Evolutionary conservation across 2,113 vertebrate genomes (phyloP), one percentile per base, ranked within the genome.

Genomic region (Chrysochloris asiatica): DNA sequence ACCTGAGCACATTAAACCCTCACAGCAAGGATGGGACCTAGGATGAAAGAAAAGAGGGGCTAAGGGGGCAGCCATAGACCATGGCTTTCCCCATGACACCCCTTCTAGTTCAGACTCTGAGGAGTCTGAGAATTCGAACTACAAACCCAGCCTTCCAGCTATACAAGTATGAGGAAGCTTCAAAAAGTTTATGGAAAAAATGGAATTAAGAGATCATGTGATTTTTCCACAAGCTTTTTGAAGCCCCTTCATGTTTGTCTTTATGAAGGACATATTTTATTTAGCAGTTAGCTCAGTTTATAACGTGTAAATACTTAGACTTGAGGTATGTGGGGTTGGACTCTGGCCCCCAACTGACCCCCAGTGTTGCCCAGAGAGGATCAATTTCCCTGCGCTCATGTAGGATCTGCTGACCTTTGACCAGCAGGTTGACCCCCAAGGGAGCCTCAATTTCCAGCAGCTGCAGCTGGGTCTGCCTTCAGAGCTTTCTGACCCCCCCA

Each of bases 261-360:
- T 87, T 7, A 61, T 17, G 67, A 78, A 77, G 67, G 52, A 33
- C 45, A 33, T 52, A 48, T 69, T 91, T 59, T 77, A 84, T 63
- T 84, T 48, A 80, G 92, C 69, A 73, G 75, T 79, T 33, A 43
- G 76, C 65, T 73, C 93, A 92, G 83, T 88, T 82, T 94, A 73
- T 76, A 95, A 83, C 63, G 59, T 83, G 79, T 22, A 86, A 94
- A 83, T 36, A 83, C 83, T 81, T 24, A 92, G 78, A 26, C 45
- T 3, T 5, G 22, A 63, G 41, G 67, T n/a, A 11, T 13, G 38
- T 26, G 48, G 77, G 41, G 26, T 38, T 24, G 47, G 8, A 12
- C 43, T 48, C 28, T 45, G 9, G 78, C n/a, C 21, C 41, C 3
- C 2, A 8, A 43, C 19, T 73, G 38, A 73, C 33, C 80, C 67